phyloP scores from a whole-genome alignment of 2,113 vertebrate genomes.

The Enhydra lutris region DNA sequence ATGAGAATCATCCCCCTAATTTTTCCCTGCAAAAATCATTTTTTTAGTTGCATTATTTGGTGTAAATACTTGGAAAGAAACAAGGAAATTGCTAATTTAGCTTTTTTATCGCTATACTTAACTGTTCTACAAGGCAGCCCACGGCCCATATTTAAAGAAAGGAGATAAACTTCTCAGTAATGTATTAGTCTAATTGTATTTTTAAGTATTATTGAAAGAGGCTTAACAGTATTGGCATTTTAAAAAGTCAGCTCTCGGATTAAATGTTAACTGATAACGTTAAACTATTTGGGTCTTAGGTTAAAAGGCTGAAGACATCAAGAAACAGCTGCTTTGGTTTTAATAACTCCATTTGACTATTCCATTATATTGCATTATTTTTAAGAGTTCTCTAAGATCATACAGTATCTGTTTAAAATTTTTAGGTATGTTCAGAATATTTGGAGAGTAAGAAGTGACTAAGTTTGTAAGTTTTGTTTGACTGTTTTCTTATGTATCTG shows the following conservation, averaged over 20 bases:
- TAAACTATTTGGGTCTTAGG: conserved; percentile 7
- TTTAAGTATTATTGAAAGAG: conserved; percentile 5
- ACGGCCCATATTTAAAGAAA: neutral
- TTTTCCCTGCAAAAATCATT: neutral
- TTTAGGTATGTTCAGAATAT: neutral
- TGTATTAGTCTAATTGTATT: neutral
- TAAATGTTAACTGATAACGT: conserved; percentile 37
- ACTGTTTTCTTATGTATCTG: neutral
- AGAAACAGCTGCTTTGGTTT: neutral
- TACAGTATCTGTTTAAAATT: neutral
- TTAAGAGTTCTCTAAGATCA: neutral
- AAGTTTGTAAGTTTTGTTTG: neutral
- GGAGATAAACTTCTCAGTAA: conserved; percentile 28
- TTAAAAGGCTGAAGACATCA: neutral
- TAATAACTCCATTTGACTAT: neutral
- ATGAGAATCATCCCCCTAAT: neutral
- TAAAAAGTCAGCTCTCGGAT: neutral
- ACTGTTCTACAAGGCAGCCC: neutral
- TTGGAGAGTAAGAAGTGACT: neutral
- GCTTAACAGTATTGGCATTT: neutral
- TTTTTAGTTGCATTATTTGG: neutral
- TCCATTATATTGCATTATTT: neutral
- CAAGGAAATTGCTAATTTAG: neutral
- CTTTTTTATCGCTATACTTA: neutral
- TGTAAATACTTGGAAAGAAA: conserved; percentile 15